Percentiles rank a stretch among this genome's conserved stretches.
Conservation (phyloP, 2,797 vertebrate species). For the Myripristis murdjan region DNA sequence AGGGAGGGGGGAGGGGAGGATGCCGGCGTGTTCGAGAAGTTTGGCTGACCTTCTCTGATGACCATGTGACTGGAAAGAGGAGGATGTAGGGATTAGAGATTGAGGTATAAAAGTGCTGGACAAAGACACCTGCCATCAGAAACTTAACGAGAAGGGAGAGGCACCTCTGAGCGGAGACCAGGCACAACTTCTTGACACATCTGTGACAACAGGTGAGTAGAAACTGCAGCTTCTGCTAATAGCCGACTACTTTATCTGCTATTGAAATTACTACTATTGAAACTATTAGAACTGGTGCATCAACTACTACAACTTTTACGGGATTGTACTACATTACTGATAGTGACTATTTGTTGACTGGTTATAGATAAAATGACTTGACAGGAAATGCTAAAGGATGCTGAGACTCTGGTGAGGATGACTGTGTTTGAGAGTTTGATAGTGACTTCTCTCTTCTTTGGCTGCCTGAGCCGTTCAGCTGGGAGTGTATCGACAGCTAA, state of each 20-base stretch:
- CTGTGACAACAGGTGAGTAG: slow-evolving; percentile 70
- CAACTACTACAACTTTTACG: background rate
- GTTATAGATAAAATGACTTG: background rate
- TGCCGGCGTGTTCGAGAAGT: slow-evolving; percentile 29
- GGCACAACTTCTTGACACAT: slow-evolving; percentile 46
- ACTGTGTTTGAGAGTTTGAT: background rate
- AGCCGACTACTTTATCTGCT: no score
- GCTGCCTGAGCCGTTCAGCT: background rate
- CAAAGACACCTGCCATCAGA: background rate
- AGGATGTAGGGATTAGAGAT: slow-evolving; percentile 68
- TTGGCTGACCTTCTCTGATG: slow-evolving; percentile 57
- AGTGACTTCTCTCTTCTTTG: no score
- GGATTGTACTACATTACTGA: background rate
- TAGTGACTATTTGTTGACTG: background rate
- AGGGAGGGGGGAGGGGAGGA: background rate
- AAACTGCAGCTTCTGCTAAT: background rate
- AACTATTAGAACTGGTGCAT: background rate
- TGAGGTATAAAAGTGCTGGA: slow-evolving; percentile 70
- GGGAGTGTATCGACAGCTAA: background rate
- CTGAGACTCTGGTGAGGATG: background rate
- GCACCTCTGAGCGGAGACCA: slow-evolving; percentile 42
- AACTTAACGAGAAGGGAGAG: slow-evolving; percentile 23
- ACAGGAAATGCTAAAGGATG: background rate
- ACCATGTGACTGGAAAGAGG: slow-evolving; percentile 74
- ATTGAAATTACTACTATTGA: background rate